Evolutionary conservation across 2,888 invertebrate genomes (phyloP).

Genomic region (Tipula confusa): DNA sequence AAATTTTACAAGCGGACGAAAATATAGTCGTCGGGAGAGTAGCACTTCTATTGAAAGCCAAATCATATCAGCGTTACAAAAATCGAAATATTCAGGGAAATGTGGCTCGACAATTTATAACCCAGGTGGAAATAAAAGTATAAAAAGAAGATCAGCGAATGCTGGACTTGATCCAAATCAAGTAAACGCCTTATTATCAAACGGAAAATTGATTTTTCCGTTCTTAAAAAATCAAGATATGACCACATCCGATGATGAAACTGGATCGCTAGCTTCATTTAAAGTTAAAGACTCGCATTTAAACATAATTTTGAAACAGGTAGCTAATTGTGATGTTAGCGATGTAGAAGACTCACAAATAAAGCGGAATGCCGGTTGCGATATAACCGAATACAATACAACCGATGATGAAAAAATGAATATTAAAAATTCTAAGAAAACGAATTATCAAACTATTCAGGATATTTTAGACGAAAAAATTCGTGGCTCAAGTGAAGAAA

Average conservation of each 20-base stretch:
- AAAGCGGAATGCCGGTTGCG: slow-evolving; percentile 35
- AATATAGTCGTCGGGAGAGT: slow-evolving; percentile 55
- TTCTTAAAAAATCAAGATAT: slow-evolving; percentile 49
- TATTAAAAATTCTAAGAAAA: slow-evolving; percentile 40
- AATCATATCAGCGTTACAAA: slow-evolving; percentile 50
- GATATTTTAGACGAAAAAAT: slow-evolving; percentile 38
- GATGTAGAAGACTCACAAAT: slow-evolving; percentile 41
- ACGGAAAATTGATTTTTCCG: slow-evolving; percentile 47
- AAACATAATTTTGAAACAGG: slow-evolving; percentile 46
- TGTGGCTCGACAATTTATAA: slow-evolving; percentile 38
- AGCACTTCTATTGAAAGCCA: slow-evolving; percentile 80
- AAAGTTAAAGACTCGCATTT: slow-evolving; percentile 49
- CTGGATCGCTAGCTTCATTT: slow-evolving; percentile 45
- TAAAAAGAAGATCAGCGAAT: slow-evolving; percentile 44
- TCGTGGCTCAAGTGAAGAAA: slow-evolving; percentile 38
- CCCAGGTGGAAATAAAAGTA: slow-evolving; percentile 41
- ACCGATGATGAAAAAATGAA: slow-evolving; percentile 39
- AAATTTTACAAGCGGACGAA: slow-evolving; percentile 43
- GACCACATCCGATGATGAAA: slow-evolving; percentile 48
- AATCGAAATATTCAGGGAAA: slow-evolving; percentile 46
- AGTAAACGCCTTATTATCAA: slow-evolving; percentile 44
- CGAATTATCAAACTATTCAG: slow-evolving; percentile 32
- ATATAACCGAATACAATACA: slow-evolving; percentile 41
- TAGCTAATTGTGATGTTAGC: slow-evolving; percentile 37
- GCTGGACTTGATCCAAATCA: slow-evolving; percentile 46